phyloP scores from a whole-genome alignment of 1,140 invertebrate species.

The Trypoxylus dichotomus region DNA sequence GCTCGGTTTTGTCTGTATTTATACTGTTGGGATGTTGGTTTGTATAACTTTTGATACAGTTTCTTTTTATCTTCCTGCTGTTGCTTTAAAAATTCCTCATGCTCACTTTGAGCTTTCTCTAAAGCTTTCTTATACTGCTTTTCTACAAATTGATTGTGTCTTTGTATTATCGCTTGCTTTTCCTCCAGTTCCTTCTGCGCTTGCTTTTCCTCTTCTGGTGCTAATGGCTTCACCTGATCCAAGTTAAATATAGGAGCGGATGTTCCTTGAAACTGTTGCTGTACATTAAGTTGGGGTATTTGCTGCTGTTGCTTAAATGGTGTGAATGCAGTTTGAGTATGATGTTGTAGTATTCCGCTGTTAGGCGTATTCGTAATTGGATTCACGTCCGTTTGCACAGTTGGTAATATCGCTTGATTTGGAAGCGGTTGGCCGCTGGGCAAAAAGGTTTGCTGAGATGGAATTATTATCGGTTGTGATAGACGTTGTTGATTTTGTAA shows the following conservation, averaged over 20 bases:
- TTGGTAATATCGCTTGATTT: constrained; percentile 15
- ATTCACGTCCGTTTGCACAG: neutral
- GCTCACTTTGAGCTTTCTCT: constrained; percentile 66
- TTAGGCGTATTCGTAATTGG: constrained; percentile 26
- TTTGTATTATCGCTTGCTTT: constrained; percentile 67
- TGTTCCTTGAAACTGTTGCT: constrained; percentile 9
- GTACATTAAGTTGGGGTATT: constrained; percentile 36
- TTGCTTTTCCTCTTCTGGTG: constrained; percentile 65
- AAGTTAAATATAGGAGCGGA: neutral
- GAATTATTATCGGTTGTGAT: neutral
- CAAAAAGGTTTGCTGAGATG: constrained; percentile 28
- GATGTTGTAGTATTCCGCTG: constrained; percentile 44
- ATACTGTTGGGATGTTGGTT: constrained; percentile 38
- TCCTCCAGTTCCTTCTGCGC: constrained; percentile 62
- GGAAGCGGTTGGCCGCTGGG: constrained; percentile 32
- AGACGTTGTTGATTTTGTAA: constrained; percentile 12
- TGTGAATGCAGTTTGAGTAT: constrained; percentile 52
- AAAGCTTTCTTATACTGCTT: constrained; percentile 70
- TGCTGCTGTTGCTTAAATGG: constrained; percentile 42
- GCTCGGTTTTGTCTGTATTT: constrained; percentile 43
- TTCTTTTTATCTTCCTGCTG: constrained; percentile 57
- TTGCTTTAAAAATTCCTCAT: constrained; percentile 64
- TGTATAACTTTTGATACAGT: constrained; percentile 53
- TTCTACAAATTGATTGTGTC: constrained; percentile 69
- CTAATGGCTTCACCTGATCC: neutral